These are phyloP conservation scores for Kryptolebias marmoratus DNA, from an alignment of 2,113 vertebrate genomes.

Conservation along the genomic window DNA sequence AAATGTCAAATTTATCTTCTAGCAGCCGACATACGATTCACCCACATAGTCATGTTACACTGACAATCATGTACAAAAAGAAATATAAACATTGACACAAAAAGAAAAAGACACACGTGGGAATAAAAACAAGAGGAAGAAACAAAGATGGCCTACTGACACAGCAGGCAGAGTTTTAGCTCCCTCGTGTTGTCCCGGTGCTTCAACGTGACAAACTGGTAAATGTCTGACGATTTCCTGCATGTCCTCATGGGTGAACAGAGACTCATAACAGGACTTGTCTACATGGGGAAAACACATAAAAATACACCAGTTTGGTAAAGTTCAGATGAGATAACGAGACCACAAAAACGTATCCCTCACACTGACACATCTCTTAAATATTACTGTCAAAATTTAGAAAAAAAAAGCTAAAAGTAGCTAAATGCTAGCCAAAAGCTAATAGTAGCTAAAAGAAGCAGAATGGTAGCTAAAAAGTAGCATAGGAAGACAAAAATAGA, in stretches of 20 bases:
- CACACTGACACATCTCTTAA: too few species aligned
- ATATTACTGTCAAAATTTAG: too few species aligned
- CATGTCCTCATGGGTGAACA: constrained; percentile 94
- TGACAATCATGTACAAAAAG: background rate
- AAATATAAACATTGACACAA: background rate
- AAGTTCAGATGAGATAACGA: too few species aligned
- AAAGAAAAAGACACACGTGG: background rate
- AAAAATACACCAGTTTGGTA: background rate
- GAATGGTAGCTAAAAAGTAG: too few species aligned
- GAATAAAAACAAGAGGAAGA: background rate
- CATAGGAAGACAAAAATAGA: too few species aligned
- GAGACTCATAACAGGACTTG: constrained; percentile 90
- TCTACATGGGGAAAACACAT: constrained; percentile 74
- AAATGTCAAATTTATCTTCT: constrained; percentile 12
- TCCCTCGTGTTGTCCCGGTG: constrained; percentile 92
- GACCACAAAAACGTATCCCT: too few species aligned
- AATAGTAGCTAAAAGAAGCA: too few species aligned
- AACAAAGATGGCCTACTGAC: constrained; percentile 74
- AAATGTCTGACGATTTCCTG: constrained; percentile 92
- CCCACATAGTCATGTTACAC: too few species aligned
- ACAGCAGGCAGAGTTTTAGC: constrained; percentile 86
- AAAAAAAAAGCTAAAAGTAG: too few species aligned
- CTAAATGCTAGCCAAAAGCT: too few species aligned
- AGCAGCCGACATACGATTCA: background rate
- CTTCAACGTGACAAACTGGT: constrained; percentile 91